These are phyloP conservation scores for Gonatopus flavifemur DNA, from an alignment of 1,140 invertebrate species.

Conservation along the genomic window DNA sequence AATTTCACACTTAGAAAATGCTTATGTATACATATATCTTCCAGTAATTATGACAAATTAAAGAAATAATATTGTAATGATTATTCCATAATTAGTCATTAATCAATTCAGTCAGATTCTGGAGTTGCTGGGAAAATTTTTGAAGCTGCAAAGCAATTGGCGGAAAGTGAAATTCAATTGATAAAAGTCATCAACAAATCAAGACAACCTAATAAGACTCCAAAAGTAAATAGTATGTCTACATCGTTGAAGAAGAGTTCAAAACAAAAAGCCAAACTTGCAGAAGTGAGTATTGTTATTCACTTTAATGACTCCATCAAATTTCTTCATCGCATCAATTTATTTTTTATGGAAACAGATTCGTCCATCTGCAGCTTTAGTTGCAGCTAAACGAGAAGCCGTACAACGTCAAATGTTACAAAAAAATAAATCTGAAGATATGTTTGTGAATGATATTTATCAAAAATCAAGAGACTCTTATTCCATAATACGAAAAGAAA, in stretches of 20 bases:
- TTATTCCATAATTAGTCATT: too few species aligned
- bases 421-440: conserved; percentile 31
- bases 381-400: conserved; percentile 51
- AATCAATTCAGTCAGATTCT: conserved; percentile 41
- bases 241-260: conserved; percentile 14
- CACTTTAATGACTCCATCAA: neutral
- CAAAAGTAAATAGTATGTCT: conserved; percentile 21
- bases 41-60: too few species aligned
- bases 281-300: conserved; percentile 31
- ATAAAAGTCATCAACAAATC: conserved; percentile 44
- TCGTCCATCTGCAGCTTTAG: conserved; percentile 46
- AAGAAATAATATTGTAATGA: too few species aligned
- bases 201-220: conserved; percentile 15
- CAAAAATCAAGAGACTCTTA: conserved; percentile 68
- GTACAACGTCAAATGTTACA: conserved; percentile 35
- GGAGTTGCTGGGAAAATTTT: conserved; percentile 33
- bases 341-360: conserved; percentile 28
- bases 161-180: conserved; percentile 47
- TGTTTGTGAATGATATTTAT: conserved; percentile 45
- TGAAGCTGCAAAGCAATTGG: conserved; percentile 45
- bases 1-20: too few species aligned
- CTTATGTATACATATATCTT: too few species aligned
- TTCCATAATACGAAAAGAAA: conserved; percentile 60
- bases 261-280: conserved; percentile 23
- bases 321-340: neutral